phyloP scores from a whole-genome alignment of 2,797 vertebrate species.

The Eospalax fontanierii region DNA sequence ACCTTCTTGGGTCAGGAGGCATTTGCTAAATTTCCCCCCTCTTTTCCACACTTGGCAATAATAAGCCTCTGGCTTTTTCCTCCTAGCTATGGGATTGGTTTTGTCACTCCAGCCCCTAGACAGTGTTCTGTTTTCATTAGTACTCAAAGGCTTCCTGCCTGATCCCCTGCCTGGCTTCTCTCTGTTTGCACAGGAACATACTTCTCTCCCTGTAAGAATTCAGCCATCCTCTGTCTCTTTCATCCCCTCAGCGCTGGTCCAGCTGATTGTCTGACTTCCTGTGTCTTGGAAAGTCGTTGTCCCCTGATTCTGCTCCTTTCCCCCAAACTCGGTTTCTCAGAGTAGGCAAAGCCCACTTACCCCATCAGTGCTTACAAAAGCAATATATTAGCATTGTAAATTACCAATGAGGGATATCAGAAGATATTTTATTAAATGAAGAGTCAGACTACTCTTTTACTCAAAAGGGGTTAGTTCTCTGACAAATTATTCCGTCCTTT shows the following conservation, averaged over 20 bases:
- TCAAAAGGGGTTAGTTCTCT: neutral
- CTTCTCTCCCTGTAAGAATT: slow-evolving; percentile 22
- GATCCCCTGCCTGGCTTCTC: neutral
- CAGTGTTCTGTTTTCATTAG: slow-evolving; percentile 56
- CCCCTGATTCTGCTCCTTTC: neutral
- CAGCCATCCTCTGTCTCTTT: slow-evolving; percentile 1
- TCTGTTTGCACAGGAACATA: slow-evolving; percentile 38
- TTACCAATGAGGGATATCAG: neutral
- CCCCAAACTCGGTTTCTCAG: neutral
- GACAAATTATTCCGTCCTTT: slow-evolving; percentile 5
- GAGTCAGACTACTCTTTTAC: neutral
- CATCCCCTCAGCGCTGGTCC: neutral
- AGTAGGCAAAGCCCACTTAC: neutral
- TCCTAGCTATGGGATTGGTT: neutral
- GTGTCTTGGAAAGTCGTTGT: neutral
- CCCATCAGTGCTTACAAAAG: neutral
- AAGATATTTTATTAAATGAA: slow-evolving; percentile 29
- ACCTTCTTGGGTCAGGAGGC: slow-evolving; percentile 27
- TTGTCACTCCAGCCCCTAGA: neutral
- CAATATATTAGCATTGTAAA: neutral
- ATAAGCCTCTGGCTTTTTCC: slow-evolving; percentile 29
- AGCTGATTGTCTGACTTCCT: slow-evolving; percentile 2
- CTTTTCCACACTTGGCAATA: slow-evolving; percentile 6
- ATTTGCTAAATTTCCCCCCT: neutral
- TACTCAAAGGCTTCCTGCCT: slow-evolving; percentile 46